A percentile compares a stretch with the other conserved stretches of the same genome.
phyloP scores from a whole-genome alignment of 2,113 vertebrate species.

The Melanocharis versteri region DNA sequence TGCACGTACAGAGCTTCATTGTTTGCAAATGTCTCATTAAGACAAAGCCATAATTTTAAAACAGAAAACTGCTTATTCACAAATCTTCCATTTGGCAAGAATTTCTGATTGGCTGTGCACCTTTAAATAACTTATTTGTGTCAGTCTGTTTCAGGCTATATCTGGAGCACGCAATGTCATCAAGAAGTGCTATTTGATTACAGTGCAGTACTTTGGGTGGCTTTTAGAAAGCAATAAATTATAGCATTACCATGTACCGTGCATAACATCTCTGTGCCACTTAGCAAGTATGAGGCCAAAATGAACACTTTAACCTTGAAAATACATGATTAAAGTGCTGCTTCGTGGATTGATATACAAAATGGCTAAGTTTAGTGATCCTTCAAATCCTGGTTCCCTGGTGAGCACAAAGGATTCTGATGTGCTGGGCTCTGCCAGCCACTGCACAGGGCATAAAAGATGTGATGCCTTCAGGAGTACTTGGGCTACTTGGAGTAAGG shows the following conservation, averaged over 20 bases:
- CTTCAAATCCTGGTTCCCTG: background rate
- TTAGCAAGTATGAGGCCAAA: conserved; percentile 44
- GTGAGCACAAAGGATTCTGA: background rate
- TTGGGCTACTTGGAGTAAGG: background rate
- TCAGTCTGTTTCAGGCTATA: background rate
- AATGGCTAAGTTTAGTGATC: conserved; percentile 29
- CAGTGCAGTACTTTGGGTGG: background rate
- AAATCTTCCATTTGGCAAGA: background rate
- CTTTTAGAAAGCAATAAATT: conserved; percentile 52
- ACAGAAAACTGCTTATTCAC: background rate
- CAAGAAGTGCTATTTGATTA: conserved; percentile 42
- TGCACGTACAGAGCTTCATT: accelerated
- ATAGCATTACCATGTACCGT: background rate
- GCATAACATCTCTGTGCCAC: background rate
- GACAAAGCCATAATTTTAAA: background rate
- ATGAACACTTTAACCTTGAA: conserved; percentile 53
- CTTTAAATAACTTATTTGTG: conserved; percentile 1
- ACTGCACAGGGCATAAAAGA: background rate
- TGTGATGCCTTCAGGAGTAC: background rate
- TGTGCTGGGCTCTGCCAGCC: background rate
- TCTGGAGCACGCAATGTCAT: background rate
- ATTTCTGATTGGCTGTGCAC: background rate
- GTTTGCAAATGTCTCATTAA: background rate
- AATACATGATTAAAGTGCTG: conserved; percentile 22
- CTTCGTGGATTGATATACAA: background rate